Conservation (phyloP, 2,797 vertebrate species). For the Leptatherina wallacei region DNA sequence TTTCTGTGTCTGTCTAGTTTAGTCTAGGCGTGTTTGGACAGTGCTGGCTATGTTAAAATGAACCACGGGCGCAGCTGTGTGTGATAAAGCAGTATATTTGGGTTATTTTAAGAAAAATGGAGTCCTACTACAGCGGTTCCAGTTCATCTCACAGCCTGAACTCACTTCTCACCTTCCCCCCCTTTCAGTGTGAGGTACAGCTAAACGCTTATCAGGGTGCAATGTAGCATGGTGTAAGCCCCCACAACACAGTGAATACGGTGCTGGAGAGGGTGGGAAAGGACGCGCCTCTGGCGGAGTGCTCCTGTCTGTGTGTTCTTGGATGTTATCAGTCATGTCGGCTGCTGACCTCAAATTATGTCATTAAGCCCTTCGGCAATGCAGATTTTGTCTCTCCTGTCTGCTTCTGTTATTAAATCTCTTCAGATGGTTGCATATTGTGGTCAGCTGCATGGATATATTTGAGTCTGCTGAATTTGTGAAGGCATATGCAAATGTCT, state of each 20-base stretch:
- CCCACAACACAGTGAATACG: conserved; percentile 34
- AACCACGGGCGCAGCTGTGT: conserved; percentile 2
- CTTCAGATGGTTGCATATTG: conserved; percentile 30
- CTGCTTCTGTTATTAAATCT: conserved; percentile 61
- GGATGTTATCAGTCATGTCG: conserved; percentile 68
- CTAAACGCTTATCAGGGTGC: conserved; percentile 44
- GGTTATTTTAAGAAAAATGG: conserved; percentile 17
- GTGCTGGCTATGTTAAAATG: background rate
- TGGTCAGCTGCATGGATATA: conserved; percentile 33
- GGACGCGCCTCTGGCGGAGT: conserved; percentile 45
- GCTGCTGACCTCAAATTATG: conserved; percentile 67
- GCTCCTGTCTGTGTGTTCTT: conserved; percentile 31
- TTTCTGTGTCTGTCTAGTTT: background rate
- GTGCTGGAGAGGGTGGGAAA: conserved; percentile 49
- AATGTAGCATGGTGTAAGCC: conserved; percentile 46
- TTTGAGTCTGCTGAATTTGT: conserved; percentile 27
- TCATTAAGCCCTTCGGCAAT: conserved; percentile 74
- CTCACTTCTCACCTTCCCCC: background rate
- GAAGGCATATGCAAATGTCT: conserved; percentile 13
- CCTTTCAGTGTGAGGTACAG: conserved; percentile 25
- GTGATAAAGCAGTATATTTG: conserved; percentile 9
- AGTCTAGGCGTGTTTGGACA: conserved; percentile 10
- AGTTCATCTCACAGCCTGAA: background rate
- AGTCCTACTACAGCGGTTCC: conserved; percentile 1
- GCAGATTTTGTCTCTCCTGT: conserved; percentile 69